Evolutionary conservation across 2,797 vertebrate species (phyloP).

Genomic region (Aphelocoma californica): DNA sequence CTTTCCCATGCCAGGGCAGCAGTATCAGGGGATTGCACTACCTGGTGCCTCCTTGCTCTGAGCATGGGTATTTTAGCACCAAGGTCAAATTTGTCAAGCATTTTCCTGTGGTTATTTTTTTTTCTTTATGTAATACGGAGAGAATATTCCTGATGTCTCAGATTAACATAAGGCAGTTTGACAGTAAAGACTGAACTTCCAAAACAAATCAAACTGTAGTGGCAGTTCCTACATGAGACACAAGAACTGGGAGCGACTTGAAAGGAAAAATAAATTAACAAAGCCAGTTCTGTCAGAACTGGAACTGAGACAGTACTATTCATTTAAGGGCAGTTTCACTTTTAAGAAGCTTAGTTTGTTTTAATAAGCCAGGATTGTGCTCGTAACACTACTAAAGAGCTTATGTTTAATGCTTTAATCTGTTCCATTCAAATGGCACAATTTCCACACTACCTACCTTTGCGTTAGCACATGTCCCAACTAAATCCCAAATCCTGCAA

Average conservation of each 20-base stretch:
- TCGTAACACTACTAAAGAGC: slow-evolving; percentile 33
- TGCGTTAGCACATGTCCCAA: neutral
- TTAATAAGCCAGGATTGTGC: slow-evolving; percentile 34
- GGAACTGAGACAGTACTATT: slow-evolving; percentile 4
- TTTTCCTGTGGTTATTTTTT: neutral
- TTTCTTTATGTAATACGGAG: neutral
- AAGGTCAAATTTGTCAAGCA: neutral
- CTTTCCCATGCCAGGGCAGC: neutral
- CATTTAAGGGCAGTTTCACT: slow-evolving; percentile 28
- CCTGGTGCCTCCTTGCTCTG: neutral
- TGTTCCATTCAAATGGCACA: slow-evolving; percentile 27
- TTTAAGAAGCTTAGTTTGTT: slow-evolving; percentile 53
- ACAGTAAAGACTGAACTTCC: neutral
- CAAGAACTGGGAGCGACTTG: neutral
- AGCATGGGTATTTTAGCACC: neutral
- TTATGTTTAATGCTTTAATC: slow-evolving; percentile 59
- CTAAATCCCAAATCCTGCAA: slow-evolving; percentile 32
- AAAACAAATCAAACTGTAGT: neutral
- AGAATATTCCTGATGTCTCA: neutral
- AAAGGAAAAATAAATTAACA: slow-evolving; percentile 7
- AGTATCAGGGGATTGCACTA: neutral
- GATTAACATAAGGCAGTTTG: neutral
- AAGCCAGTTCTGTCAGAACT: slow-evolving; percentile 24
- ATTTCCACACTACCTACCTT: slow-evolving; percentile 2
- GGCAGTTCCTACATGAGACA: neutral